Percentiles rank a stretch among this genome's conserved stretches.
phyloP scores from a whole-genome alignment of 1,140 invertebrate genomes.

The Pararge aegeria region DNA sequence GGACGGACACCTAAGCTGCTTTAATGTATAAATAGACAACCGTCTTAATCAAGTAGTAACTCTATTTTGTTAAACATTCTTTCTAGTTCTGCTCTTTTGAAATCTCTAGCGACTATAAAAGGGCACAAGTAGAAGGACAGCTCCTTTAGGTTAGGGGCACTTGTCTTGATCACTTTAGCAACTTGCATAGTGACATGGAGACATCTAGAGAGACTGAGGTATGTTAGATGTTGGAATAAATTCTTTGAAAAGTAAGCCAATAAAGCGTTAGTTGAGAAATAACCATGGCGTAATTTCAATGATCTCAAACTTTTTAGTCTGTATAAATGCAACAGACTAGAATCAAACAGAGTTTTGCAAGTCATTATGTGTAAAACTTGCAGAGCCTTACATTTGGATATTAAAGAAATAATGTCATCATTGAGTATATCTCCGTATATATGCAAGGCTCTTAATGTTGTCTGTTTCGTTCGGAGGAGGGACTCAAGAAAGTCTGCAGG shows the following conservation, averaged over 20 bases:
- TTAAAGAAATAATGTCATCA: slow-evolving; percentile 73
- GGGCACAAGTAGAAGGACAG: slow-evolving; percentile 78
- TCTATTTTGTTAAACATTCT: slow-evolving; percentile 73
- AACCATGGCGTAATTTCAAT: slow-evolving; percentile 75
- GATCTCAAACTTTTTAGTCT: slow-evolving; percentile 72
- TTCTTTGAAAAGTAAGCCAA: slow-evolving; percentile 74
- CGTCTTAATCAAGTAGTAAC: slow-evolving; percentile 68
- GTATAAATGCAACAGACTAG: slow-evolving; percentile 71
- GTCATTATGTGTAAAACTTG: slow-evolving; percentile 77
- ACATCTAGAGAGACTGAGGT: slow-evolving; percentile 75
- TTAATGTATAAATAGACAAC: slow-evolving; percentile 37
- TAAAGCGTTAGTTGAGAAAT: slow-evolving; percentile 75
- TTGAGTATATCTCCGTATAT: slow-evolving; percentile 78
- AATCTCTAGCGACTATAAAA: slow-evolving; percentile 70
- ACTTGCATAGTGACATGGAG: slow-evolving; percentile 75
- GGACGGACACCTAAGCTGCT: slow-evolving; percentile 61
- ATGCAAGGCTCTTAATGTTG: slow-evolving; percentile 64
- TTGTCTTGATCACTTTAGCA: slow-evolving; percentile 70
- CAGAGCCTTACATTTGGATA: slow-evolving; percentile 68
- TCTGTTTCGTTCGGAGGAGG: slow-evolving; percentile 66
- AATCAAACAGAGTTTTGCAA: slow-evolving; percentile 78
- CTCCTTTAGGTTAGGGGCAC: slow-evolving; percentile 73
- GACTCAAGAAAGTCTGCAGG: slow-evolving; percentile 73
- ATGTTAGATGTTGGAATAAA: slow-evolving; percentile 71
- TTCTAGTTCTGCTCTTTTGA: slow-evolving; percentile 72